A percentile compares a stretch with the other conserved stretches of the same genome.
These are phyloP conservation scores for Drosophila ezoana DNA, from an alignment of 2,888 invertebrate species.

Conservation along the genomic window DNA sequence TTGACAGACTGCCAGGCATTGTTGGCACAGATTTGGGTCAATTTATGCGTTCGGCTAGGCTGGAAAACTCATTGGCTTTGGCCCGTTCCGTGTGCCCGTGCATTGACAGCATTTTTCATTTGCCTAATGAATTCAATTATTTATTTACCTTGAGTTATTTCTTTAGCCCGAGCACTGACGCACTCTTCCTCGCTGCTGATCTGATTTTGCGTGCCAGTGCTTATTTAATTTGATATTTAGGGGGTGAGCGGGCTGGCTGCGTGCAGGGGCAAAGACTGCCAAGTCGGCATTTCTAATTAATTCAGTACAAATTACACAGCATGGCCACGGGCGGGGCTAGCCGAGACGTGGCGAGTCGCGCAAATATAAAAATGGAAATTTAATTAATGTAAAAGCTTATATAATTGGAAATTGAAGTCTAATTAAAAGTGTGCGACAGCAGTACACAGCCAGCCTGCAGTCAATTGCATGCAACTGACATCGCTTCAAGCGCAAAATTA, in stretches of 20 bases:
- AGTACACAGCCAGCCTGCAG: slow-evolving; percentile 43
- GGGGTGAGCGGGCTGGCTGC: background rate
- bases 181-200: slow-evolving; percentile 43
- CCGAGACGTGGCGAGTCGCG: slow-evolving; percentile 4
- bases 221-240: slow-evolving; percentile 52
- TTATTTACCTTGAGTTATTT: slow-evolving; percentile 80
- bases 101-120: slow-evolving; percentile 82
- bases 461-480: slow-evolving; percentile 73
- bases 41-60: slow-evolving; percentile 51
- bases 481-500: slow-evolving; percentile 73
- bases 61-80: slow-evolving; percentile 34
- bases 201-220: slow-evolving; percentile 62
- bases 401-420: slow-evolving; percentile 73
- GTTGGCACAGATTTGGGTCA: slow-evolving; percentile 75
- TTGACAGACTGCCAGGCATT: slow-evolving; percentile 56
- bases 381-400: slow-evolving; percentile 80
- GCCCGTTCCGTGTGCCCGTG: slow-evolving; percentile 32
- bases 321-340: slow-evolving; percentile 19
- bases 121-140: slow-evolving; percentile 84
- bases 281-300: slow-evolving; percentile 75
- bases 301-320: slow-evolving; percentile 73
- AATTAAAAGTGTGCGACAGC: slow-evolving; percentile 70
- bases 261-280: slow-evolving; percentile 29
- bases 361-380: slow-evolving; percentile 77
- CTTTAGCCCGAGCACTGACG: slow-evolving; percentile 27